Percentiles rank a stretch among this genome's conserved stretches.
Conservation (phyloP, 2,113 vertebrate genomes). For the Ceuthmochares aereus region DNA sequence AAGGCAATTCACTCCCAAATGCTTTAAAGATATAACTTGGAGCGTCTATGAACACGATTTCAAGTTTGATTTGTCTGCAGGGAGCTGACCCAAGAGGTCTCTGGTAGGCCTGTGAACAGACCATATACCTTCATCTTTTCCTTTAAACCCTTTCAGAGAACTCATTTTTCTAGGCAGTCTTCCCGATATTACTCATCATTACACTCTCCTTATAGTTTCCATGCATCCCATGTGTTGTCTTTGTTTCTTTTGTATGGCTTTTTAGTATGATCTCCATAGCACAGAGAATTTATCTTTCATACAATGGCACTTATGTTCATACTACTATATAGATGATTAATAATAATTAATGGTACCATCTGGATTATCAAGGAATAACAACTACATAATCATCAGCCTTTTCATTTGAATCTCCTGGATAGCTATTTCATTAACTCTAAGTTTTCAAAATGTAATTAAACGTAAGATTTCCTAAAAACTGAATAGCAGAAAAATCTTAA, state of each 20-base stretch:
- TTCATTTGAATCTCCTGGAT: not conserved
- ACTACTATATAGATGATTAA: not conserved
- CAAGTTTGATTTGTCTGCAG: conserved; percentile 17
- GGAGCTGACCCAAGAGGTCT: conserved; percentile 34
- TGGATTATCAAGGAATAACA: not conserved
- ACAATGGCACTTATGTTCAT: not conserved
- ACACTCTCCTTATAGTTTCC: not conserved
- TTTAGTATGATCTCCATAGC: not conserved
- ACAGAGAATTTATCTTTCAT: not conserved
- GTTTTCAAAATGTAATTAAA: not conserved
- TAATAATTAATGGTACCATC: conserved; percentile 33
- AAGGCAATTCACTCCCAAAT: not conserved
- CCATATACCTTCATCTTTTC: conserved; percentile 16
- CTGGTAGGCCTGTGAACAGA: conserved; percentile 9
- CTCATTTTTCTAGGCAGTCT: not conserved
- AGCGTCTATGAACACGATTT: conserved; percentile 24
- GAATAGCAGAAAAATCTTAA: not conserved
- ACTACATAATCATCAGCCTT: not conserved
- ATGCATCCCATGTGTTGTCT: not conserved
- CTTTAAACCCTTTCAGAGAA: not conserved
- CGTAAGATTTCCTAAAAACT: not conserved
- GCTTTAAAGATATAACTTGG: conserved; percentile 24
- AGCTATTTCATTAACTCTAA: not conserved
- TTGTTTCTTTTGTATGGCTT: not conserved
- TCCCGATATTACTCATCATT: not conserved